These are phyloP conservation scores for Plutella xylostella DNA, from an alignment of 2,888 invertebrate species.

Conservation along the genomic window DNA sequence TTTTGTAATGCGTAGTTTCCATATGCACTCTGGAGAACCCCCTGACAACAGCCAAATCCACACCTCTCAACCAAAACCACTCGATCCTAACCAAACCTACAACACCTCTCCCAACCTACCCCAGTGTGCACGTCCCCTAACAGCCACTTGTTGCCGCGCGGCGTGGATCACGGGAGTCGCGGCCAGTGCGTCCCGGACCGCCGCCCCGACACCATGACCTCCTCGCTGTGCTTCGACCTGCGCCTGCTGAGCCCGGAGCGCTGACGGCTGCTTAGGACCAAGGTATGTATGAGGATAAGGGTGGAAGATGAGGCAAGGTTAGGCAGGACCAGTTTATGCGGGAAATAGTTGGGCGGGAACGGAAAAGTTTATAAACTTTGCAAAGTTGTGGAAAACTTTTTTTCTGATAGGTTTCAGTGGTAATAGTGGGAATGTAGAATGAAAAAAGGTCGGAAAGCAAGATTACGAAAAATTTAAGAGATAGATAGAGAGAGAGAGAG, in stretches of 20 bases:
- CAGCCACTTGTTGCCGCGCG: constrained; percentile 1
- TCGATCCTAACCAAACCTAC: no score
- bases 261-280: constrained; percentile 66
- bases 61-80: no score
- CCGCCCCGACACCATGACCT: constrained; percentile 35
- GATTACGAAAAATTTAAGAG: background rate
- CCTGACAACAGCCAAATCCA: no score
- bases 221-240: constrained; percentile 58
- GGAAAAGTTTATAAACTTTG: background rate
- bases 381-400: background rate
- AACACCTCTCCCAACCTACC: no score
- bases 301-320: background rate
- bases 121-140: no score
- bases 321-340: background rate
- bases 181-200: background rate
- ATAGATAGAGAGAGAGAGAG: no score
- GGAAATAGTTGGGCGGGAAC: background rate
- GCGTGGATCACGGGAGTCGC: background rate
- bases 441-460: background rate
- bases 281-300: constrained; percentile 41
- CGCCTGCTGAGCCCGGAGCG: constrained; percentile 62
- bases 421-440: background rate
- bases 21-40: no score
- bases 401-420: background rate
- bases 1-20: no score